Evolutionary conservation across 2,888 invertebrate species (phyloP).

Genomic region (Meiosimyza decipiens): DNA sequence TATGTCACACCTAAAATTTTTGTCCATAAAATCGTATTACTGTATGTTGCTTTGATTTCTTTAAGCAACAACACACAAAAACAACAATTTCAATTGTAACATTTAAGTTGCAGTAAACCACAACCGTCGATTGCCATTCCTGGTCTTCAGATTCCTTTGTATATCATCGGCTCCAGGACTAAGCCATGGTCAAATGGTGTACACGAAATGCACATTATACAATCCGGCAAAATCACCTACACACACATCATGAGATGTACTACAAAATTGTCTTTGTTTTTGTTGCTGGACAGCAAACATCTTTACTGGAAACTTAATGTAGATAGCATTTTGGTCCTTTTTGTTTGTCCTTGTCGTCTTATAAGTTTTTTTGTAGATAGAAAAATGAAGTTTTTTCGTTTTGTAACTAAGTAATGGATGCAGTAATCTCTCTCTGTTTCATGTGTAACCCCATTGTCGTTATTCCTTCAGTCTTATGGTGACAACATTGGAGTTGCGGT

Average conservation of each 20-base stretch:
- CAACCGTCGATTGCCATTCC: conserved; percentile 8
- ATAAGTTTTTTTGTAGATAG: conserved; percentile 21
- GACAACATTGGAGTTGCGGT: not conserved
- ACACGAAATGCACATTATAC: not conserved
- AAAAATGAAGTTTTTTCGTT: conserved; percentile 13
- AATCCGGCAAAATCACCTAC: not conserved
- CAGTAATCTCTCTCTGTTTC: not conserved
- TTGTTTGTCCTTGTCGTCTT: not conserved
- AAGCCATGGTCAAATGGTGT: too few species aligned
- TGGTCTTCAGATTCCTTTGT: not conserved
- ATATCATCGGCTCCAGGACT: too few species aligned
- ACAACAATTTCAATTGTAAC: conserved; percentile 31
- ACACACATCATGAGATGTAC: not conserved
- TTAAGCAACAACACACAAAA: conserved; percentile 27
- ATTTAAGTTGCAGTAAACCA: conserved; percentile 28
- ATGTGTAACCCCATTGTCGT: not conserved
- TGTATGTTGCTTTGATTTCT: too few species aligned
- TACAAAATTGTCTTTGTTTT: conserved; percentile 7
- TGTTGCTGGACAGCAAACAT: conserved; percentile 7
- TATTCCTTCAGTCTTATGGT: not conserved
- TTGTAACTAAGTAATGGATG: not conserved
- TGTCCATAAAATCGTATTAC: too few species aligned
- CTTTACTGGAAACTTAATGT: conserved; percentile 4
- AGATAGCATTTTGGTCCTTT: too few species aligned
- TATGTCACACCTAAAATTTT: too few species aligned